Evolutionary conservation across 2,888 invertebrate genomes (phyloP).

Genomic region (Euspilapteryx auroguttella): DNA sequence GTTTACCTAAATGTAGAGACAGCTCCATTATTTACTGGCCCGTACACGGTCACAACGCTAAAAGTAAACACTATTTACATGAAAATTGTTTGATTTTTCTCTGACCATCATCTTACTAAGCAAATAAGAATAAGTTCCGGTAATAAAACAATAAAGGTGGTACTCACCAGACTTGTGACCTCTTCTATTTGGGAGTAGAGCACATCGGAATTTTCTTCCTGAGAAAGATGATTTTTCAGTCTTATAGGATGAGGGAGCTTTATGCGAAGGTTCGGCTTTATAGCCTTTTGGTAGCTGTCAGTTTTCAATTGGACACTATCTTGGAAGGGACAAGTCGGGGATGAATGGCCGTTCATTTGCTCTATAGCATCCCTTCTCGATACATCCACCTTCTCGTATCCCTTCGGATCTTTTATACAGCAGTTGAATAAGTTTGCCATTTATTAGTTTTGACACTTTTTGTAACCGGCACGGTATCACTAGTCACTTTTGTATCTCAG

Average conservation of each 20-base stretch:
- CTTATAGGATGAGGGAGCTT: slow-evolving; percentile 40
- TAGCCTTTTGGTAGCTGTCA: slow-evolving; percentile 12
- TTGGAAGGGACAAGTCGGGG: slow-evolving; percentile 4
- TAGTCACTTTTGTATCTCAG: too few relatives aligned
- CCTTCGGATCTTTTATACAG: slow-evolving; percentile 14
- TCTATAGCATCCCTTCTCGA: slow-evolving; percentile 5
- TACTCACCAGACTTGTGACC: slow-evolving; percentile 31
- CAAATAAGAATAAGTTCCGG: too few relatives aligned
- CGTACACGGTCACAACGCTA: too few relatives aligned
- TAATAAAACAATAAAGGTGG: too few relatives aligned
- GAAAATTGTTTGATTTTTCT: too few relatives aligned
- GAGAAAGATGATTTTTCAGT: slow-evolving; percentile 26
- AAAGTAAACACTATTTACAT: too few relatives aligned
- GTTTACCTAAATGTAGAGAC: too few relatives aligned
- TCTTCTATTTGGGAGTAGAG: slow-evolving; percentile 32
- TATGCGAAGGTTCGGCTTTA: slow-evolving; percentile 29
- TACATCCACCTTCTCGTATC: slow-evolving; percentile 12
- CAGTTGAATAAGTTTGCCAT: slow-evolving; percentile 22
- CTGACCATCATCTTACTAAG: too few relatives aligned
- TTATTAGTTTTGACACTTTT: too few relatives aligned
- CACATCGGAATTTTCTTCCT: slow-evolving; percentile 28
- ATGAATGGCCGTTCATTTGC: slow-evolving; percentile 18
- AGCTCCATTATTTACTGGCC: too few relatives aligned
- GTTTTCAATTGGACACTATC: not conserved
- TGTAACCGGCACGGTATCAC: too few relatives aligned